Base-by-base conservation (phyloP, 1,140 invertebrate genomes). In the Archivesica marissinica region DNA sequence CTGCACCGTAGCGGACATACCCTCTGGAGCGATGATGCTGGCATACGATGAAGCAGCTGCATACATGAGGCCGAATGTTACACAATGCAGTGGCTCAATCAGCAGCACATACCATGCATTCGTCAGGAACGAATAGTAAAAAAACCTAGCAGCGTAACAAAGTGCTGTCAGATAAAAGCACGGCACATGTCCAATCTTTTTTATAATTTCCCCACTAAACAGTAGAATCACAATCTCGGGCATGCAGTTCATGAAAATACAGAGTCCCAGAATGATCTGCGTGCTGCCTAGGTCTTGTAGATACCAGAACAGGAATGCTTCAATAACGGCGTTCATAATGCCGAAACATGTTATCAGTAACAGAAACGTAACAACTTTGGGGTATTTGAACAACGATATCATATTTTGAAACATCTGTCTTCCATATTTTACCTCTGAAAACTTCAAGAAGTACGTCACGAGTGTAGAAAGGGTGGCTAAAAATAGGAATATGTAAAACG, bases 301-400 rank as follows among this genome's bases (percentile, higher is more conserved):
- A 80, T 97, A 95, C 97, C 97, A 97, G 93, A 98, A 98, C 3
- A 98, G 93, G 92, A 97, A 99, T 79, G 97, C 96, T 97, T 98
- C 98, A n/a, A 98, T 94, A 0, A 98, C 92, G 0, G 96, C 97
- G 0, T 97, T 98, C 81, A 97, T 97, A 82, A 98, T 95, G 0
- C 98, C 98, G 59, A 97, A 96, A 3, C 96, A 95, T 78, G 98
- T 95, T 77, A 97, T 97, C 96, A 97, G 97, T 15, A 96, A 20
- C 28, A 97, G 93, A 90, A 97, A 91, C 2, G 82, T 23, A 2
- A 88, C 30, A 28, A 85, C 72, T 64, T 85, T 50, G 28, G 47
- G 25, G 47, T 88, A 78, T 13, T 54, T 79, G 33, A 92, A 59
- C 35, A 91, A 52, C 4, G 79, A 44, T 11, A 61, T 59, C 4